Evolutionary conservation across 2,113 vertebrate genomes (phyloP), one percentile per base, ranked within the genome.

Genomic region (Coregonus clupeaformis): DNA sequence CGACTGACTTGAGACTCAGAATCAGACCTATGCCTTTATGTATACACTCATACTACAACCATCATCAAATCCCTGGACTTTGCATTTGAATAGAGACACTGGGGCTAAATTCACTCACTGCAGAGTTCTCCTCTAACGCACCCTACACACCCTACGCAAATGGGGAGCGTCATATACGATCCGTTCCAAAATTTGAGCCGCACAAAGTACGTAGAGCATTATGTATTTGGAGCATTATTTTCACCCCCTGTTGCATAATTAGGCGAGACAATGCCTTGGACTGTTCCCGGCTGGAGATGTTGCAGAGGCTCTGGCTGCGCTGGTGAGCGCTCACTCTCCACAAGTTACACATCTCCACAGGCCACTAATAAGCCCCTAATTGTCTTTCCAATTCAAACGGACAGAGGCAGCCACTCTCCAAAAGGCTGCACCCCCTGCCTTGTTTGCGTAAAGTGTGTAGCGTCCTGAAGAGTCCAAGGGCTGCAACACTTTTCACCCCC

Each of bases 221-320:
- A 42, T 42, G 36, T 42, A 42, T 42, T 42, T 42, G 36, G 36
- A 42, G 36, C 36, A 42, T 42, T 42, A 2, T 42, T 42, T 11
- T 42, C 36, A 42, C 36, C 36, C 9, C 36, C 36, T 42, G 36
- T 42, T 42, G 90, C 42, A 0, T 98, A 96, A 98, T 97, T 96
- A 96, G 95, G 95, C 94, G 87, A 94, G 97, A 98, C 96, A 97
- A 94, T 93, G 90, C 90, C 93, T 94, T 91, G 91, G 95, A 94
- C 95, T 96, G 95, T 96, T 97, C 96, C 94, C 94, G 78, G 95
- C 93, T 96, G 95, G 96, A 96, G 94, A 95, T 95, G 95, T 95
- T 85, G 90, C 92, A 92, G 93, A 90, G 91, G 93, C 94, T 94
- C 93, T 90, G 91, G 92, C 87, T 91, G 88, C 89, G 90, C 91